Percentiles rank a stretch among this genome's conserved stretches.
phyloP scores from a whole-genome alignment of 2,797 vertebrate species.

The Enteromius mattozi region DNA sequence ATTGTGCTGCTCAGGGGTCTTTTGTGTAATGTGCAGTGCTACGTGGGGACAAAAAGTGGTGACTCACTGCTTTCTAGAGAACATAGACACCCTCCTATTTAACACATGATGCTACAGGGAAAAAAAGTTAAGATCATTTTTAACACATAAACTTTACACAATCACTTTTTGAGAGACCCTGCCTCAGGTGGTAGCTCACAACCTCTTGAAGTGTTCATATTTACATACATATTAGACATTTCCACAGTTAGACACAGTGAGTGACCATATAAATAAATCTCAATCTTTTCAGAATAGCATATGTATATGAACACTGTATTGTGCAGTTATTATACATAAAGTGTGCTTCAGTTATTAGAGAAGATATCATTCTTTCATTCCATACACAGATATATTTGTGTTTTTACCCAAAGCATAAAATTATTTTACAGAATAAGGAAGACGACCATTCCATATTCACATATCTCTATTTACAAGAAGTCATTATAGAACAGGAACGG shows the following conservation, averaged over 20 bases:
- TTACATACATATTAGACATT: constrained; percentile 40
- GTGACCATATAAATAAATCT: constrained; percentile 47
- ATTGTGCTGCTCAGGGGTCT: constrained; percentile 37
- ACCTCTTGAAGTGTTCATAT: not conserved
- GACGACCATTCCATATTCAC: constrained; percentile 13
- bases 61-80: constrained; percentile 37
- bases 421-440: constrained; percentile 1
- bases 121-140: not conserved
- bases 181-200: not conserved
- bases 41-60: constrained; percentile 36
- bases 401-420: not conserved
- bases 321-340: not conserved
- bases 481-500: constrained; percentile 33
- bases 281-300: not conserved
- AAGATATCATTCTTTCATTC: constrained; percentile 19
- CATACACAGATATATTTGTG: constrained; percentile 1
- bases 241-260: constrained; percentile 46
- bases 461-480: constrained; percentile 48
- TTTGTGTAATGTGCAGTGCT: constrained; percentile 34
- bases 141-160: constrained; percentile 7
- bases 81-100: constrained; percentile 19
- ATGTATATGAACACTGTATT: constrained; percentile 6
- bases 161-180: not conserved
- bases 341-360: constrained; percentile 28
- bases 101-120: not conserved